A percentile compares a stretch with the other conserved stretches of the same genome.
phyloP scores from a whole-genome alignment of 1,140 invertebrate genomes.

The Monomorium pharaonis region DNA sequence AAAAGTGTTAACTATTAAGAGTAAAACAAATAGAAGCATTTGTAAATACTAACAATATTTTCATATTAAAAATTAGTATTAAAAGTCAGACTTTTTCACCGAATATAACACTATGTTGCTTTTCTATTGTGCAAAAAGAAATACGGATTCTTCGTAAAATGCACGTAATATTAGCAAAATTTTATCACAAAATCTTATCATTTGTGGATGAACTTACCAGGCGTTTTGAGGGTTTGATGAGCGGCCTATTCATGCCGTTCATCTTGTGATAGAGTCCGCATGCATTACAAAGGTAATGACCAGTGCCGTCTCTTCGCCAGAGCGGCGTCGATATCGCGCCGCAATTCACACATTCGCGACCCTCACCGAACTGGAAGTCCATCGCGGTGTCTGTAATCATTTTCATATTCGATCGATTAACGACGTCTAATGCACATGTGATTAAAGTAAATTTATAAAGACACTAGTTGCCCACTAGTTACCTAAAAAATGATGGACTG shows the following conservation, averaged over 20 bases:
- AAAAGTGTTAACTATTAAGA: not conserved
- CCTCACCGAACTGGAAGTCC: conserved; percentile 94
- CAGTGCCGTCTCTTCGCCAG: conserved; percentile 97
- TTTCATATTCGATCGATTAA: conserved; percentile 27
- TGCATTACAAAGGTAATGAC: conserved; percentile 99
- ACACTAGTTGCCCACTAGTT: no score
- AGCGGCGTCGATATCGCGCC: conserved; percentile 97
- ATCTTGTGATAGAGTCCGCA: conserved; percentile 98
- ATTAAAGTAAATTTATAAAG: no score
- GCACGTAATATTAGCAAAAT: not conserved
- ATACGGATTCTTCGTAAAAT: not conserved
- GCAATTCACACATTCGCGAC: conserved; percentile 98
- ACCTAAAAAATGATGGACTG: no score
- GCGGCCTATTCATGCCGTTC: conserved; percentile 96
- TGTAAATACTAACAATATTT: not conserved
- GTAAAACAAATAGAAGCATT: not conserved
- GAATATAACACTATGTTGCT: not conserved
- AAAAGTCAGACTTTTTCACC: not conserved
- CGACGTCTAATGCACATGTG: no score
- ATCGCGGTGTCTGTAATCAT: conserved; percentile 89
- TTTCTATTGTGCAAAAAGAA: not conserved
- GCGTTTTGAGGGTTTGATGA: conserved; percentile 95
- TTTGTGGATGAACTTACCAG: conserved; percentile 89
- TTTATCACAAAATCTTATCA: not conserved
- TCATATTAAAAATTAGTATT: not conserved